These are phyloP conservation scores for Cantharis nigra DNA, from an alignment of 2,888 invertebrate species.

Conservation along the genomic window DNA sequence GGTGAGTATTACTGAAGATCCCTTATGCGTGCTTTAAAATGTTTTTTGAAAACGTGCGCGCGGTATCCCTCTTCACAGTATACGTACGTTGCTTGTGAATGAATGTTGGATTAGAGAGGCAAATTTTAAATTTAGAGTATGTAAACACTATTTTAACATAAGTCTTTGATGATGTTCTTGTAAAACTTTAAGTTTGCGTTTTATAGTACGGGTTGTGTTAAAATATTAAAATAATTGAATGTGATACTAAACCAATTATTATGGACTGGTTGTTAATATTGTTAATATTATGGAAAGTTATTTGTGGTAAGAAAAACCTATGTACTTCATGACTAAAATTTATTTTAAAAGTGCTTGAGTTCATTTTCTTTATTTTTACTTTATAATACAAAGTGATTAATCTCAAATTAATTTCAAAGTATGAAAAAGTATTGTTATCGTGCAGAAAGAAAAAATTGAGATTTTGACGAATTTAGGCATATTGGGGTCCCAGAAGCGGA, in stretches of 20 bases:
- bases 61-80: neutral
- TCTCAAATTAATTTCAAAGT: too few relatives aligned
- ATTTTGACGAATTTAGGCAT: too few relatives aligned
- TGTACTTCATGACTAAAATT: neutral
- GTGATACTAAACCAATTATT: neutral
- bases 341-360: neutral
- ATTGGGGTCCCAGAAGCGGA: too few relatives aligned
- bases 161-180: neutral
- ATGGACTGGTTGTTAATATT: neutral
- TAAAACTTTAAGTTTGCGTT: neutral
- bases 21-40: neutral
- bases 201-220: neutral
- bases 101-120: neutral
- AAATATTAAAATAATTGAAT: neutral
- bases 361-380: neutral
- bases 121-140: neutral
- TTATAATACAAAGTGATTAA: too few relatives aligned
- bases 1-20: neutral
- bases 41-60: neutral
- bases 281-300: neutral
- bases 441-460: too few relatives aligned
- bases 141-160: neutral
- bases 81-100: neutral
- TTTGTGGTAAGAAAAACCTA: neutral
- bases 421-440: too few relatives aligned